These are phyloP conservation scores for Sipunculus nudus DNA, from an alignment of 2,888 invertebrate species.

Conservation along the genomic window DNA sequence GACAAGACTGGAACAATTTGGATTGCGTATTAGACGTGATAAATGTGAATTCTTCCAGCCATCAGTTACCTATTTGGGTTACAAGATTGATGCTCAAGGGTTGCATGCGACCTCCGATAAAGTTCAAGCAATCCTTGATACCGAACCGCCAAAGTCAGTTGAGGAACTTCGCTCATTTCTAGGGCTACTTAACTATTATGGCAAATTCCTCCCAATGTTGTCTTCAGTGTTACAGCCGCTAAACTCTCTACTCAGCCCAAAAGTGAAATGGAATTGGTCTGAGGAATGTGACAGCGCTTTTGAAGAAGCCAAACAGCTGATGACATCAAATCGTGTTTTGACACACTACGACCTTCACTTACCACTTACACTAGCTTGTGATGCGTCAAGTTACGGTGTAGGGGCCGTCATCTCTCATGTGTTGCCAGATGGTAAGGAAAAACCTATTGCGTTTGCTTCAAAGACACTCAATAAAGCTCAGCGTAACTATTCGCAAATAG, in stretches of 20 bases:
- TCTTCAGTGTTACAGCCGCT: neutral
- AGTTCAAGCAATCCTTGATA: neutral
- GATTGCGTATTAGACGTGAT: neutral
- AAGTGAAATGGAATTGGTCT: neutral
- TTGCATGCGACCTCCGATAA: neutral
- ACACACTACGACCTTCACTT: conserved; percentile 49
- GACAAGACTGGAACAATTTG: neutral
- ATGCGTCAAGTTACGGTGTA: conserved; percentile 58
- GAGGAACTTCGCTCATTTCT: neutral
- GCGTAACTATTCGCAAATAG: conserved; percentile 57
- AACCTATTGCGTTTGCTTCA: conserved; percentile 65
- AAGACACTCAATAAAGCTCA: conserved; percentile 63
- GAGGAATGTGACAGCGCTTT: neutral
- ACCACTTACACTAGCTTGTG: conserved; percentile 54
- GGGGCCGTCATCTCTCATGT: conserved; percentile 48
- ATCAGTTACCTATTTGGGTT: neutral
- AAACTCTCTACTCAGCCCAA: neutral
- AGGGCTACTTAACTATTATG: neutral
- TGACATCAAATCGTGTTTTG: conserved; percentile 29
- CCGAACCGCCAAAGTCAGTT: neutral
- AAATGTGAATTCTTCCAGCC: neutral
- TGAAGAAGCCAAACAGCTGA: neutral
- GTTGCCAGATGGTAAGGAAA: conserved; percentile 57
- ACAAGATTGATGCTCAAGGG: neutral
- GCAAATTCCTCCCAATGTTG: neutral